Conservation (phyloP, 1,140 invertebrate genomes). For the Drosophila ogumai region DNA sequence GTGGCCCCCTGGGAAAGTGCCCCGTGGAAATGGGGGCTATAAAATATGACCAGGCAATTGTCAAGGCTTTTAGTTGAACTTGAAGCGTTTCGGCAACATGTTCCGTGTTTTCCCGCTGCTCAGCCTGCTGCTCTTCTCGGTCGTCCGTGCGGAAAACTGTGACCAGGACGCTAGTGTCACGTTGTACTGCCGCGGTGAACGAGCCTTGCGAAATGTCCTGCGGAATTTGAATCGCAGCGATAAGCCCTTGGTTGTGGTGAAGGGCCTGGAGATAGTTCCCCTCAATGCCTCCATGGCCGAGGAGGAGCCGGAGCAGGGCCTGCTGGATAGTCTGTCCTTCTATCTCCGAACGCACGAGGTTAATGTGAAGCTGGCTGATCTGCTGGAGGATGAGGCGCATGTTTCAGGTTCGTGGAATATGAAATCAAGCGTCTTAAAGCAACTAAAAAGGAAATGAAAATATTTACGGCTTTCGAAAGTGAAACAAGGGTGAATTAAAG, state of each 20-base stretch:
- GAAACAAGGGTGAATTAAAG: background rate
- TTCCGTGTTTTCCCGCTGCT: slow-evolving; percentile 50
- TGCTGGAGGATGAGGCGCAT: slow-evolving; percentile 79
- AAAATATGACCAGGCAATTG: slow-evolving; percentile 74
- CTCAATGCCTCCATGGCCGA: slow-evolving; percentile 27
- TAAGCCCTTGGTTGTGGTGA: slow-evolving; percentile 71
- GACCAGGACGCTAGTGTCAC: slow-evolving; percentile 42
- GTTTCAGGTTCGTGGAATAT: slow-evolving; percentile 42
- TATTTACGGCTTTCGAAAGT: background rate
- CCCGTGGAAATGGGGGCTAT: slow-evolving; percentile 59
- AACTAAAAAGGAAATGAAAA: background rate
- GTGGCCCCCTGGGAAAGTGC: slow-evolving; percentile 63
- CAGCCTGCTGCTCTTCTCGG: slow-evolving; percentile 47
- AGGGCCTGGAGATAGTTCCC: slow-evolving; percentile 79
- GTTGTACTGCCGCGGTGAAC: slow-evolving; percentile 75
- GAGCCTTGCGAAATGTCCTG: slow-evolving; percentile 68
- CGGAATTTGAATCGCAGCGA: slow-evolving; percentile 72
- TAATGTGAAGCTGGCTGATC: slow-evolving; percentile 88
- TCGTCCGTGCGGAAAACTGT: slow-evolving; percentile 62
- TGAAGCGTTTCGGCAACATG: slow-evolving; percentile 63
- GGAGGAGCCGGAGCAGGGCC: slow-evolving; percentile 15
- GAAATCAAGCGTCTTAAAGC: background rate
- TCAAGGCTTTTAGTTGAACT: slow-evolving; percentile 79
- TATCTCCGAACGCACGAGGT: slow-evolving; percentile 90
- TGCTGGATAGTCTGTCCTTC: slow-evolving; percentile 87